Conservation (phyloP, 2,113 vertebrate genomes). For the Callipepla californica region DNA sequence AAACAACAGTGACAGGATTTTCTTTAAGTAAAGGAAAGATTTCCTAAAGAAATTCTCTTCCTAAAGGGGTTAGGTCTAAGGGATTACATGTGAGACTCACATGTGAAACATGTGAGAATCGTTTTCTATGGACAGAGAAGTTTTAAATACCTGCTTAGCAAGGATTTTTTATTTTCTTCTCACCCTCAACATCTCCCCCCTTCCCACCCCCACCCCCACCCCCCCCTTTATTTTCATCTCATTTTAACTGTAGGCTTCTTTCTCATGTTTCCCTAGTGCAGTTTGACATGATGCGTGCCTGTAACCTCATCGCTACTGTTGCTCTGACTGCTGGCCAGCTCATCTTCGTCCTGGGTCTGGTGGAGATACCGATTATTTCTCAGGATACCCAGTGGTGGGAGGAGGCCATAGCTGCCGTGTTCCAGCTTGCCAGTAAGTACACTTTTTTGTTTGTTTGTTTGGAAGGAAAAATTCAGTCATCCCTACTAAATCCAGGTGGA, state of each 20-base stretch:
- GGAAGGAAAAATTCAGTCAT: neutral
- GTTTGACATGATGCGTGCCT: constrained; percentile 99
- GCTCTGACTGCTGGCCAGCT: constrained; percentile 93
- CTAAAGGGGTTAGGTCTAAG: neutral
- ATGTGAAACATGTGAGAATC: neutral
- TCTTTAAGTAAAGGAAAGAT: neutral
- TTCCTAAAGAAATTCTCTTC: neutral
- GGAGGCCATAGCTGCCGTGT: constrained; percentile 96
- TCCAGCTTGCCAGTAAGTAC: constrained; percentile 97
- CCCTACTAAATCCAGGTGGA: neutral
- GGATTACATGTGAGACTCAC: too few relatives aligned
- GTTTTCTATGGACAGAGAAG: neutral
- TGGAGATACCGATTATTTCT: constrained; percentile 88
- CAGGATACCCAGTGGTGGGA: constrained; percentile 99
- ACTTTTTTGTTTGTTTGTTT: neutral
- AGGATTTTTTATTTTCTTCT: neutral
- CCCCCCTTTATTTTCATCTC: neutral
- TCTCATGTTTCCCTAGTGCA: constrained; percentile 84
- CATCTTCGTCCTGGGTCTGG: constrained; percentile 91
- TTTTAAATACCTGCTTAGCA: neutral
- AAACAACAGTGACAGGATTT: neutral
- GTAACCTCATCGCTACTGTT: constrained; percentile 94
- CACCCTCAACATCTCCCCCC: neutral
- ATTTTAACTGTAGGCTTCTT: neutral
- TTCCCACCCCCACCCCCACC: too few relatives aligned